Percentiles rank a stretch among this genome's conserved stretches.
These are phyloP conservation scores for Chrysodeixis includens DNA, from an alignment of 2,888 invertebrate species.

Conservation along the genomic window DNA sequence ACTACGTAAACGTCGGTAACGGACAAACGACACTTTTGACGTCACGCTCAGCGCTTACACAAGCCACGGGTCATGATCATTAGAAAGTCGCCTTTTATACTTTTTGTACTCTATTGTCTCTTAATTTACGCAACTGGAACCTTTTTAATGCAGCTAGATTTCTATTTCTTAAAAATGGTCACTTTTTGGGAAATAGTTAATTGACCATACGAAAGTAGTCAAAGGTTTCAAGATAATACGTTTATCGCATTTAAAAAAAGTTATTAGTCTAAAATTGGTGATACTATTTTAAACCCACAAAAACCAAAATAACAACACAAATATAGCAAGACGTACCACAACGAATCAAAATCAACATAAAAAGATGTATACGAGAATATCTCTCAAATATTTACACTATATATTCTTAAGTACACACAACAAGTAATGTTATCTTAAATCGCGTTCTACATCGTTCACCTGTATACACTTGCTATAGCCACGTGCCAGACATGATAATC, in stretches of 20 bases:
- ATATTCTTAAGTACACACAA: neutral
- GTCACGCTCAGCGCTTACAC: constrained; percentile 50
- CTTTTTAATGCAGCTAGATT: constrained; percentile 32
- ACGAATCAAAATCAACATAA: neutral
- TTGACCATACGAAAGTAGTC: neutral
- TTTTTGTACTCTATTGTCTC: constrained; percentile 59
- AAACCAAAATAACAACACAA: neutral
- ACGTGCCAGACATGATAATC: constrained; percentile 74
- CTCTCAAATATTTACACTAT: neutral
- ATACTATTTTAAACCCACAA: no score
- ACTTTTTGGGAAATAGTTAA: neutral
- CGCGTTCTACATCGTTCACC: constrained; percentile 27
- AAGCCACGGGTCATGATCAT: constrained; percentile 65
- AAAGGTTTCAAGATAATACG: no score
- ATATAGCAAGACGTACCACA: neutral
- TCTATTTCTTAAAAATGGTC: constrained; percentile 34
- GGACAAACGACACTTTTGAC: constrained; percentile 53
- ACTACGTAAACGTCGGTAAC: constrained; percentile 45
- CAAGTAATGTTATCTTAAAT: constrained; percentile 33
- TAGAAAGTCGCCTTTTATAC: constrained; percentile 69
- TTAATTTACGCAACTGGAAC: constrained; percentile 44
- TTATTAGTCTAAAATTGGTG: no score
- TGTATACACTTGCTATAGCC: constrained; percentile 48
- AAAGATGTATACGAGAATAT: neutral
- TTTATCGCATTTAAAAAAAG: no score